Percentiles rank a stretch among this genome's conserved stretches.
These are phyloP conservation scores for Alectoris magna DNA, from an alignment of 2,797 vertebrate genomes.

Conservation along the genomic window DNA sequence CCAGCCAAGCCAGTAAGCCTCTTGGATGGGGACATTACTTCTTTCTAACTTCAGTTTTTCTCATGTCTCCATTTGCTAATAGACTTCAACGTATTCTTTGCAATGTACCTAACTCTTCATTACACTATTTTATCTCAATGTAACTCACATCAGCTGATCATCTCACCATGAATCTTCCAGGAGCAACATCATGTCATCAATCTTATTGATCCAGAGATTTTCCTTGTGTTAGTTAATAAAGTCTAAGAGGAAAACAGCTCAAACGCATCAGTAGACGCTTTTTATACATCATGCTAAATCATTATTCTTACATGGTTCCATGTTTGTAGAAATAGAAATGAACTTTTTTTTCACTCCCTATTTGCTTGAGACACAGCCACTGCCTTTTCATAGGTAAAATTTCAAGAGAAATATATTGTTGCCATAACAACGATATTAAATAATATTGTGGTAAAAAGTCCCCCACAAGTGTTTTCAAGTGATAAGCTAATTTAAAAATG, in stretches of 20 bases:
- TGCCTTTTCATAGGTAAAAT: conserved; percentile 40
- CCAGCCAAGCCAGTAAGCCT: background rate
- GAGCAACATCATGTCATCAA: background rate
- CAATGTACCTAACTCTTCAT: background rate
- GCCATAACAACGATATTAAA: conserved; percentile 66
- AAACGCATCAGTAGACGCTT: background rate
- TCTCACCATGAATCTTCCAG: background rate
- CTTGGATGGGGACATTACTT: background rate
- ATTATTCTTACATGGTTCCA: background rate
- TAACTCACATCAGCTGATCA: background rate
- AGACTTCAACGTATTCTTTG: background rate
- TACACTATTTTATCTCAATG: background rate
- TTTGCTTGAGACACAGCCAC: conserved; percentile 20
- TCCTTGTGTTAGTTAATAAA: background rate
- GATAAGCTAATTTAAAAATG: conserved; percentile 72
- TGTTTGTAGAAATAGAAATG: background rate
- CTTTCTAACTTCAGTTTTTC: background rate
- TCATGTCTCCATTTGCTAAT: background rate
- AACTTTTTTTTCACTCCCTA: background rate
- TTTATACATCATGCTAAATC: background rate
- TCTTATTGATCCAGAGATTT: background rate
- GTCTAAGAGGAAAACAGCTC: background rate
- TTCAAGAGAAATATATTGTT: conserved; percentile 52
- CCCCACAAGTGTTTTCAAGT: conserved; percentile 66
- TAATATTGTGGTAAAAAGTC: conserved; percentile 43